Percentiles rank a stretch among this genome's conserved stretches.
Evolutionary conservation across 2,797 vertebrate species (phyloP).

Genomic region (Phataginus tricuspis): DNA sequence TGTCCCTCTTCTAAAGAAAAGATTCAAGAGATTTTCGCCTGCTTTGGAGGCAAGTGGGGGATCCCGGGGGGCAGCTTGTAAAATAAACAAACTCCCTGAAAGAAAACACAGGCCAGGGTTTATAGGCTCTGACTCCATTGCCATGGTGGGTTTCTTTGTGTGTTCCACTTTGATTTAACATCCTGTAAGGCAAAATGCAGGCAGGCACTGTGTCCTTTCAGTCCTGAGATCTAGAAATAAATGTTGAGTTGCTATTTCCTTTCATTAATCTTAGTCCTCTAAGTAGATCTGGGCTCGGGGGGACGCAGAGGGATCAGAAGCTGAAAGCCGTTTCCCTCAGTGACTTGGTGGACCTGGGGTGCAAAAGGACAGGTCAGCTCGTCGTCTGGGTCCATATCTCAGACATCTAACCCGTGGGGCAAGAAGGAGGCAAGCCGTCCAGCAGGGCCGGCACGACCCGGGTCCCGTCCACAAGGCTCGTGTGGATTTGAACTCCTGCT

Average conservation of each 20-base stretch:
- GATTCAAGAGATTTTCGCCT: not conserved
- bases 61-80: not conserved
- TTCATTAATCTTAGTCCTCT: not conserved
- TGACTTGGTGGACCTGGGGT: not conserved
- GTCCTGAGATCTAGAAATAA: not conserved
- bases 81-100: not conserved
- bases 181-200: fast-evolving
- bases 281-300: fast-evolving
- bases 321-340: not conserved
- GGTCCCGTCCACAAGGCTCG: not conserved
- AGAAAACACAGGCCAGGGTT: not conserved
- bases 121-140: not conserved
- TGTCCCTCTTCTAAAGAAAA: not conserved
- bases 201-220: not conserved
- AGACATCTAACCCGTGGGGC: not conserved
- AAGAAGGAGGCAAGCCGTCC: not conserved
- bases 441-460: not conserved
- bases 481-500: slow-evolving; percentile 30
- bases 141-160: not conserved
- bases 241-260: not conserved
- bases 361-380: not conserved
- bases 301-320: not conserved
- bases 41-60: not conserved
- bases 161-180: not conserved
- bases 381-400: not conserved